Evolutionary conservation across 2,113 vertebrate species (phyloP).

Genomic region (Orycteropus afer): DNA sequence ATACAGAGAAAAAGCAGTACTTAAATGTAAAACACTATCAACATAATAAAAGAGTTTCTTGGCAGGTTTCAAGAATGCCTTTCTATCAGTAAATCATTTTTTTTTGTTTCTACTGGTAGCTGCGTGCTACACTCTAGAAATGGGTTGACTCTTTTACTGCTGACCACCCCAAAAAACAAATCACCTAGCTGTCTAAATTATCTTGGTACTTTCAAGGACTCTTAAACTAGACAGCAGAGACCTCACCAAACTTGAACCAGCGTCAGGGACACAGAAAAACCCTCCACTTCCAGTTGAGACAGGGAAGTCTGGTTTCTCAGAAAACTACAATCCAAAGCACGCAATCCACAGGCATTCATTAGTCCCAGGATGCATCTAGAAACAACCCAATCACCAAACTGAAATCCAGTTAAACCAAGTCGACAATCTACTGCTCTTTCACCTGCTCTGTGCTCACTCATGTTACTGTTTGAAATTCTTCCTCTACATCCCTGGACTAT

Average conservation of each 20-base stretch:
- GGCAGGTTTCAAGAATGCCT: conserved; percentile 32
- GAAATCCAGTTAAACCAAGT: neutral
- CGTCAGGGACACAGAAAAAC: neutral
- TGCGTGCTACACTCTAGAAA: neutral
- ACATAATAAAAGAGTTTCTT: neutral
- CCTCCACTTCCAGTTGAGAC: neutral
- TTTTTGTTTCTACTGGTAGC: neutral
- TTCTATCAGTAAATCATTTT: neutral
- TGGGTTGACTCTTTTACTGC: neutral
- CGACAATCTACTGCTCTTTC: neutral
- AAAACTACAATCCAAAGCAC: neutral
- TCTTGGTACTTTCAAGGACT: neutral
- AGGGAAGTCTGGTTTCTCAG: neutral
- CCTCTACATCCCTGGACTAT: neutral
- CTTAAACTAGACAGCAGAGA: neutral
- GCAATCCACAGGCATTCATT: neutral
- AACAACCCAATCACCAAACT: neutral
- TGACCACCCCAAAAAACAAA: neutral
- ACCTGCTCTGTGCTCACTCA: neutral
- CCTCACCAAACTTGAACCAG: neutral
- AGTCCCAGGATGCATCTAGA: neutral
- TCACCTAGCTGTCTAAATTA: neutral
- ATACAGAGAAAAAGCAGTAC: neutral
- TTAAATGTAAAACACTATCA: conserved; percentile 39
- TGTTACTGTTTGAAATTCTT: neutral